Evolutionary conservation across 2,797 vertebrate genomes (phyloP).

Genomic region (Syngnathus acus): DNA sequence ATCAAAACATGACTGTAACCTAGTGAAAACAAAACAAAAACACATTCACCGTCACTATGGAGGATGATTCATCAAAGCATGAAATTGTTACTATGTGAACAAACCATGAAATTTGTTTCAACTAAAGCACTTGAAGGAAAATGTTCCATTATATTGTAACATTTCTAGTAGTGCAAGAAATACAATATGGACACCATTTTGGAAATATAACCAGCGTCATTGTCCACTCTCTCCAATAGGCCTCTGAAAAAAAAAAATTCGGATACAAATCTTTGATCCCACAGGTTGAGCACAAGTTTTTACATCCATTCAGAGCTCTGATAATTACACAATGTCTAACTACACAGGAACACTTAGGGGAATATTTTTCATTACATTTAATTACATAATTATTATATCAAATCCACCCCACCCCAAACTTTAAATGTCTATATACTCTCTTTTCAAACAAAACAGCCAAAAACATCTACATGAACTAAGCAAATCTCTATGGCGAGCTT

Average conservation of each 20-base stretch:
- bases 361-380: slow-evolving; percentile 9
- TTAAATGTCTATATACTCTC: slow-evolving; percentile 35
- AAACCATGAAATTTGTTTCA: slow-evolving; percentile 9
- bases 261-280: slow-evolving; percentile 16
- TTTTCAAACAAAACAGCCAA: slow-evolving; percentile 58
- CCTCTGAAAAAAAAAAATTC: slow-evolving; percentile 58
- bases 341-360: slow-evolving; percentile 37
- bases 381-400: slow-evolving; percentile 31
- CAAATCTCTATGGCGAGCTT: slow-evolving; percentile 48
- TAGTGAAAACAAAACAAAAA: neutral
- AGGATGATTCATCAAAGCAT: slow-evolving; percentile 16
- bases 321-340: slow-evolving; percentile 58
- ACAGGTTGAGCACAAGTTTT: slow-evolving; percentile 54
- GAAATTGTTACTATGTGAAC: slow-evolving; percentile 8
- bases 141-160: slow-evolving; percentile 3
- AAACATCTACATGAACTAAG: slow-evolving; percentile 53
- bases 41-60: slow-evolving; percentile 17
- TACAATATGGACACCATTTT: slow-evolving; percentile 55
- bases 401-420: slow-evolving; percentile 46
- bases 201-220: slow-evolving; percentile 55
- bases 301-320: slow-evolving; percentile 32
- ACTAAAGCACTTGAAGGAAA: neutral
- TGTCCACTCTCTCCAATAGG: slow-evolving; percentile 66
- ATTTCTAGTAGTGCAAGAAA: slow-evolving; percentile 23
- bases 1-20: neutral